These are phyloP conservation scores for Cercopithecus neglectus DNA, from an alignment of 2,797 vertebrate species.

Conservation along the genomic window DNA sequence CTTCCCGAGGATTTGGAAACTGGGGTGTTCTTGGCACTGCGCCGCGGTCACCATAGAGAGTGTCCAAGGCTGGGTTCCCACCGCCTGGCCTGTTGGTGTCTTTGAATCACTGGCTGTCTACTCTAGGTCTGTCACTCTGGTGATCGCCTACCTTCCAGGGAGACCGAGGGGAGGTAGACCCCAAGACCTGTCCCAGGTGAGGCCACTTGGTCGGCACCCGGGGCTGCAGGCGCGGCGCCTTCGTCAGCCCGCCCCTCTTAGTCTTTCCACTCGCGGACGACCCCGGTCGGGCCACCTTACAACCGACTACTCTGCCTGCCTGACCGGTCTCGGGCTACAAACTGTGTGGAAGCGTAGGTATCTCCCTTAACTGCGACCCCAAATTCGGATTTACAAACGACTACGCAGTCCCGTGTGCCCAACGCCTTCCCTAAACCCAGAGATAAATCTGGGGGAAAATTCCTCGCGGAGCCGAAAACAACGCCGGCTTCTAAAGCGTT, in stretches of 20 bases:
- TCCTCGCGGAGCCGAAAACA: neutral
- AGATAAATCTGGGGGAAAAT: neutral
- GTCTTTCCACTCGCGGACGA: no score
- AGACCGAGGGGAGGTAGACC: neutral
- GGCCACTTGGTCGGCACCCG: rapidly evolving
- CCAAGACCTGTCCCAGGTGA: neutral
- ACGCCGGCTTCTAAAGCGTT: slow-evolving; percentile 64
- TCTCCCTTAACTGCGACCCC: neutral
- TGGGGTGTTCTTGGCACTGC: neutral
- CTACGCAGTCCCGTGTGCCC: no score
- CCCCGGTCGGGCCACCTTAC: neutral
- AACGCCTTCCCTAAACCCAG: neutral
- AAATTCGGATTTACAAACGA: neutral
- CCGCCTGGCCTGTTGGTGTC: neutral
- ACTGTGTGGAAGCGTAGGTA: neutral
- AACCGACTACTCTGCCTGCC: neutral
- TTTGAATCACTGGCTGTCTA: neutral
- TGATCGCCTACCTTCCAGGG: neutral
- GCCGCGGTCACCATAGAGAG: rapidly evolving
- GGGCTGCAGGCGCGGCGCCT: rapidly evolving
- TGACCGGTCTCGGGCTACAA: neutral
- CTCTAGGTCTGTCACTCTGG: neutral
- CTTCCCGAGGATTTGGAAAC: neutral
- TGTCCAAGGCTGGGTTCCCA: rapidly evolving
- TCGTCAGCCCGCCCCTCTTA: rapidly evolving